A percentile compares a stretch with the other conserved stretches of the same genome.
phyloP scores from a whole-genome alignment of 2,888 invertebrate species.

The Hypolimnas misippus region DNA sequence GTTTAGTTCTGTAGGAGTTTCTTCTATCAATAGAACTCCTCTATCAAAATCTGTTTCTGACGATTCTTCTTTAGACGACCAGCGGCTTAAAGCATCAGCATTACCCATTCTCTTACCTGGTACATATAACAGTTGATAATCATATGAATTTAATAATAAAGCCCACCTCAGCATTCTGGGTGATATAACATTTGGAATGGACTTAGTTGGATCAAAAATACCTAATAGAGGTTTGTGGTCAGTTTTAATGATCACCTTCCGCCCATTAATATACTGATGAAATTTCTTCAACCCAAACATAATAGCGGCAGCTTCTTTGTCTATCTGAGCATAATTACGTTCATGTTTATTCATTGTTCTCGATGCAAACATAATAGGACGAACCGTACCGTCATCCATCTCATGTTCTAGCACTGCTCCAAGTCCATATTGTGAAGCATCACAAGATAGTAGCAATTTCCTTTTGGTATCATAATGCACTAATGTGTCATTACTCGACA shows the following conservation, averaged over 20 bases:
- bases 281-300: slow-evolving; percentile 39
- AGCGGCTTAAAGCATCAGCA: too few species aligned
- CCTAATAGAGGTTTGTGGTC: neutral
- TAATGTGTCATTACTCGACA: slow-evolving; percentile 22
- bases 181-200: too few species aligned
- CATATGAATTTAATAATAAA: too few species aligned
- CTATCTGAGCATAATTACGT: slow-evolving; percentile 45
- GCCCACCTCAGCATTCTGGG: too few species aligned
- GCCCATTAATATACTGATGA: slow-evolving; percentile 43
- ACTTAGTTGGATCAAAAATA: too few species aligned
- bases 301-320: slow-evolving; percentile 46
- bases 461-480: slow-evolving; percentile 33
- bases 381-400: slow-evolving; percentile 26
- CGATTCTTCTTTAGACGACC: too few species aligned
- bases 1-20: too few species aligned
- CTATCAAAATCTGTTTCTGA: too few species aligned
- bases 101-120: too few species aligned
- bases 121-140: too few species aligned
- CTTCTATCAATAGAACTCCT: too few species aligned
- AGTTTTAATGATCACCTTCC: slow-evolving; percentile 20
- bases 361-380: slow-evolving; percentile 43
- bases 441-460: slow-evolving; percentile 28
- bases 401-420: slow-evolving; percentile 25
- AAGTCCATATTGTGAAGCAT: slow-evolving; percentile 24
- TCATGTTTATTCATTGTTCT: slow-evolving; percentile 44